Evolutionary conservation across 2,797 vertebrate genomes (phyloP).

Genomic region (Pseudotriccus pelzelni): DNA sequence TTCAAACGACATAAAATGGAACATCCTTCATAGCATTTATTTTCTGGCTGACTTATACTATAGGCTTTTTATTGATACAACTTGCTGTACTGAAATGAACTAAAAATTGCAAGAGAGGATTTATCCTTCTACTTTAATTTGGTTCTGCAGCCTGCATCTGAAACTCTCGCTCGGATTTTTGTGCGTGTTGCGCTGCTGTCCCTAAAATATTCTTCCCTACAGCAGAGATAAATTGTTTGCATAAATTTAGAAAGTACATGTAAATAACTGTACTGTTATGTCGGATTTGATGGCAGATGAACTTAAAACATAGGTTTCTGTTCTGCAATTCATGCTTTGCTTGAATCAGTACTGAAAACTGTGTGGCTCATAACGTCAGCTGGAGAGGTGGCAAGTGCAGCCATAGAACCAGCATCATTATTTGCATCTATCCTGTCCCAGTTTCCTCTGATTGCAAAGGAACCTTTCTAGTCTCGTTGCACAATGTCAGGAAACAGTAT

Average conservation of each 20-base stretch:
- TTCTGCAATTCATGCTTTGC: not conserved
- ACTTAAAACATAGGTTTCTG: not conserved
- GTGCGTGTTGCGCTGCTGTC: not conserved
- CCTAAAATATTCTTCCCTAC: slow-evolving; percentile 17
- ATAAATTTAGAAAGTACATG: not conserved
- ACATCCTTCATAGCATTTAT: slow-evolving; percentile 65
- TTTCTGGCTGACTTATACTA: slow-evolving; percentile 54
- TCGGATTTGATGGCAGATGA: slow-evolving; percentile 13
- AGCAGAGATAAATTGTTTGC: slow-evolving; percentile 33
- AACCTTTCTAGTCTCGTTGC: not conserved
- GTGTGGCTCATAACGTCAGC: not conserved
- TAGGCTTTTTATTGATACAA: slow-evolving; percentile 57
- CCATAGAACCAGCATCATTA: not conserved
- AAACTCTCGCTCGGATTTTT: not conserved
- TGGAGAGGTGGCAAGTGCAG: not conserved
- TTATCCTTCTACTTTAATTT: slow-evolving; percentile 51
- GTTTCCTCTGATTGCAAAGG: not conserved
- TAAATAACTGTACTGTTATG: not conserved
- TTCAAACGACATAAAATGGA: slow-evolving; percentile 61
- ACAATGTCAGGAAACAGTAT: not conserved
- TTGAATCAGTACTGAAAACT: not conserved
- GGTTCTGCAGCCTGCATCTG: not conserved
- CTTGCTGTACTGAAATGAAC: slow-evolving; percentile 39
- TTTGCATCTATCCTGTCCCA: not conserved
- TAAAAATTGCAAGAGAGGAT: slow-evolving; percentile 39